Percentiles rank a stretch among this genome's conserved stretches.
These are phyloP conservation scores for Lacanobia wlatinum DNA, from an alignment of 2,888 invertebrate genomes.

Conservation along the genomic window DNA sequence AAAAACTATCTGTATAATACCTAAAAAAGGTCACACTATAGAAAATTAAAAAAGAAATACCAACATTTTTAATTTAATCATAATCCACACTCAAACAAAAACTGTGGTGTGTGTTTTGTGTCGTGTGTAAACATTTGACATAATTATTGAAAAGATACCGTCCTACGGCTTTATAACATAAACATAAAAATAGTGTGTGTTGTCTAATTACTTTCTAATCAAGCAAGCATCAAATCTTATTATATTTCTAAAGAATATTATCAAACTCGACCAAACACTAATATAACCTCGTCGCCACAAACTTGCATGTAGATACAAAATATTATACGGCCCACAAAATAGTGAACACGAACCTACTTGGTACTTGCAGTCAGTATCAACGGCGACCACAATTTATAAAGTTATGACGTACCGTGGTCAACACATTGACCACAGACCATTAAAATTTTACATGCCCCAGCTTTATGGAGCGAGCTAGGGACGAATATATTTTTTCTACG, in stretches of 20 bases:
- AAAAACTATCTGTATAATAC: too few species aligned
- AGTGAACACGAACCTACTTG: conserved; percentile 27
- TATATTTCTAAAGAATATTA: conserved; percentile 2
- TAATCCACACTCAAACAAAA: too few species aligned
- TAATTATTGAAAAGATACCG: too few species aligned
- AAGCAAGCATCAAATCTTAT: background rate
- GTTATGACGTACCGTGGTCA: conserved; percentile 55
- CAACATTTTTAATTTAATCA: too few species aligned
- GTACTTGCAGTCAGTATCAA: conserved; percentile 50
- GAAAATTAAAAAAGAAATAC: too few species aligned
- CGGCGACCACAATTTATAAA: conserved; percentile 56
- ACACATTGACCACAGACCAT: conserved; percentile 52
- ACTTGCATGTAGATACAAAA: conserved; percentile 39
- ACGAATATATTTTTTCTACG: conserved; percentile 40
- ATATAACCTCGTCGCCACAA: conserved; percentile 33
- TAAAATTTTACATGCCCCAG: conserved; percentile 52
- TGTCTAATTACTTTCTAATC: background rate
- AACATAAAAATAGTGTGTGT: background rate
- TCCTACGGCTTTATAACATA: background rate
- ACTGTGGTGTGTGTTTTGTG: too few species aligned
- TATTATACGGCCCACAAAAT: conserved; percentile 41
- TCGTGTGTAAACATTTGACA: too few species aligned
- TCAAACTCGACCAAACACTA: conserved; percentile 5
- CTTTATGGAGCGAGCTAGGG: conserved; percentile 32
- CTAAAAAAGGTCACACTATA: too few species aligned